Conservation (phyloP, 2,113 vertebrate genomes). For the Cavia aperea region DNA sequence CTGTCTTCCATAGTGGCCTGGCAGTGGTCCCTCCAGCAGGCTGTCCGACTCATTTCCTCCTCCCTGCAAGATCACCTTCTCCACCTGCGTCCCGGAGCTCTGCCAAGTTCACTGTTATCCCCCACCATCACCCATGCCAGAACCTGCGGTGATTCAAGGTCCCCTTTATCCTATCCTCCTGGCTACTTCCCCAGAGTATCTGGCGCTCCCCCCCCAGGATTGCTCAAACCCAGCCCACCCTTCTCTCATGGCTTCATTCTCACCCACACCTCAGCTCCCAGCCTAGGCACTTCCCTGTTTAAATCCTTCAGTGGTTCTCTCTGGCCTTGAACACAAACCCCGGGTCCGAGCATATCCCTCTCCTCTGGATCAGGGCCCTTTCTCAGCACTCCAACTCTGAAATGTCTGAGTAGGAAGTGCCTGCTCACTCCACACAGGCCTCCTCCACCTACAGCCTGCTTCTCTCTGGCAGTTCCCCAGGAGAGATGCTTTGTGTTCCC, state of each 20-base stretch:
- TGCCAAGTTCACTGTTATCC: not conserved
- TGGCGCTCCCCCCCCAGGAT: too few species aligned
- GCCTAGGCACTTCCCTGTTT: not conserved
- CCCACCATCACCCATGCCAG: accelerated
- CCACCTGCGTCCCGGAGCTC: not conserved
- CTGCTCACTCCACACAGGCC: not conserved
- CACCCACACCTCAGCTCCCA: not conserved
- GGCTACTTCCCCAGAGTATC: not conserved
- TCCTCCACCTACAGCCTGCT: not conserved
- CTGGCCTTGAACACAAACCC: not conserved
- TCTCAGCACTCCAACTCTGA: not conserved
- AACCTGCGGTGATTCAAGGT: not conserved
- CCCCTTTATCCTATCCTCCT: accelerated
- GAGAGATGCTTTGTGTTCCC: not conserved
- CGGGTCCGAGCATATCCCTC: not conserved
- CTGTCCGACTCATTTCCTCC: not conserved
- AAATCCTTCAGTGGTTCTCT: not conserved
- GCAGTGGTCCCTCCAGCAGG: not conserved
- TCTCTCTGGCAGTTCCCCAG: not conserved
- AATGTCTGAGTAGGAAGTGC: not conserved
- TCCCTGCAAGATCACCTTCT: not conserved
- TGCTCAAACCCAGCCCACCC: not conserved
- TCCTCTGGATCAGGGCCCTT: not conserved
- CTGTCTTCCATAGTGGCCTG: not conserved
- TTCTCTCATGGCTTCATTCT: not conserved